Conservation (phyloP, 1,140 invertebrate genomes). For the Cotesia glomerata region DNA sequence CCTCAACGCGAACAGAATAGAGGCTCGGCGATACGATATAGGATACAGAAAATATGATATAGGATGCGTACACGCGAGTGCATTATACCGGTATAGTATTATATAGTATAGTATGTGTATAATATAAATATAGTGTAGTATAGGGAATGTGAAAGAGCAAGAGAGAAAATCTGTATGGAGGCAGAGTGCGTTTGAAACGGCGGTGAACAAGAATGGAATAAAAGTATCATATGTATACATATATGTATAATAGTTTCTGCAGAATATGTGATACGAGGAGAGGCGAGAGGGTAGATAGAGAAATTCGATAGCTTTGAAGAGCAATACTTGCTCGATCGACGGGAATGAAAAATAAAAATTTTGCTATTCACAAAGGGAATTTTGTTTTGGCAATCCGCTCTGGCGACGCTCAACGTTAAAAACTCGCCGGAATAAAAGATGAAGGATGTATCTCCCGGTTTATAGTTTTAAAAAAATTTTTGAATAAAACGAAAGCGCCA, state of each 20-base stretch:
- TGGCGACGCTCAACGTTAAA: constrained; percentile 14
- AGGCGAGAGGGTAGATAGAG: neutral
- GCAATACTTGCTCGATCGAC: constrained; percentile 18
- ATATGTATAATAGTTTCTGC: neutral
- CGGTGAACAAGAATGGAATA: neutral
- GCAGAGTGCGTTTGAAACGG: constrained; percentile 13
- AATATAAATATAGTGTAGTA: neutral
- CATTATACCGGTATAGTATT: neutral
- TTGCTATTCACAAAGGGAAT: constrained; percentile 32
- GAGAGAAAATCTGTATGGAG: neutral
- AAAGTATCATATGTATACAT: neutral
- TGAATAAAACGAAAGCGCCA: neutral
- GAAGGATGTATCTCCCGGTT: constrained; percentile 16
- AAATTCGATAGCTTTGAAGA: constrained; percentile 30
- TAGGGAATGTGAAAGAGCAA: neutral
- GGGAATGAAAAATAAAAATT: constrained; percentile 30
- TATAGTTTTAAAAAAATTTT: constrained; percentile 18
- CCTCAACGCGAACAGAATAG: neutral
- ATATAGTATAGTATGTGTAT: too few species aligned
- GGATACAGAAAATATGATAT: too few species aligned
- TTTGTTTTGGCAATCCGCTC: constrained; percentile 29
- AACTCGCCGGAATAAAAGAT: constrained; percentile 30
- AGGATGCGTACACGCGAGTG: too few species aligned
- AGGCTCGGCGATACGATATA: too few species aligned
- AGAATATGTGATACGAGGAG: neutral